Base-by-base conservation (phyloP, 2,113 vertebrate species). In the Acrocephalus kingi region DNA sequence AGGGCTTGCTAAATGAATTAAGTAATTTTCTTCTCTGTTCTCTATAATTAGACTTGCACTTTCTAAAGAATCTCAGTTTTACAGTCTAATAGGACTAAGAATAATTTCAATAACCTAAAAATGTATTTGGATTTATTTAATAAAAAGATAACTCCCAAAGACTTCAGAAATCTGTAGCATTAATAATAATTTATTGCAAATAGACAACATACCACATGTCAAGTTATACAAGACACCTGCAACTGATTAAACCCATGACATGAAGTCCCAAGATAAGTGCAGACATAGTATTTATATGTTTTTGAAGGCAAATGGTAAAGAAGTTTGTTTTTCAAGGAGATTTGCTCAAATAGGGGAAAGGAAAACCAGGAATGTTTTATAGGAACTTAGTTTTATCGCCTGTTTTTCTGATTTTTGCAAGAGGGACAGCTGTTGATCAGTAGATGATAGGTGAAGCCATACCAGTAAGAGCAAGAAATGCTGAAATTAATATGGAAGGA, bases 211-310 rank as follows among this genome's bases (percentile, higher is more conserved):
- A 43, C 8, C 0, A 8, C 11, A 2, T 55, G 15, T 24, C 5
- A 37, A 48, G 17, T 77, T 61, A 23, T 19, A 31, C 4, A 55
- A 41, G 61, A 39, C 10, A 16, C 5, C 20, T 68, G 58, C n/a
- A 79, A 67, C 30, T 1, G 0, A 67, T 48, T 68, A 28, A 43
- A 58, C 20, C 7, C 14, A 18, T 0, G 0, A 25, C 30, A 23
- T 25, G 51, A 46, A 30, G 2, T 78, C 16, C 61, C 10, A 21
- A 66, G 25, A 12, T 45, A 16, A 45, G 7, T 2, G 0, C 4
- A 17, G 4, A 2, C 2, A 19, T 4, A 5, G 2, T 19, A 25
- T 19, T 2, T 16, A 3, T 2, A 0, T 39, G 7, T n/a, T 51
- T 54, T 62, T 59, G 67, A 63, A 67, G 17, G 14, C 11, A 62